Base-by-base conservation (phyloP, 2,888 invertebrate genomes). In the Erpobdella octoculata region DNA sequence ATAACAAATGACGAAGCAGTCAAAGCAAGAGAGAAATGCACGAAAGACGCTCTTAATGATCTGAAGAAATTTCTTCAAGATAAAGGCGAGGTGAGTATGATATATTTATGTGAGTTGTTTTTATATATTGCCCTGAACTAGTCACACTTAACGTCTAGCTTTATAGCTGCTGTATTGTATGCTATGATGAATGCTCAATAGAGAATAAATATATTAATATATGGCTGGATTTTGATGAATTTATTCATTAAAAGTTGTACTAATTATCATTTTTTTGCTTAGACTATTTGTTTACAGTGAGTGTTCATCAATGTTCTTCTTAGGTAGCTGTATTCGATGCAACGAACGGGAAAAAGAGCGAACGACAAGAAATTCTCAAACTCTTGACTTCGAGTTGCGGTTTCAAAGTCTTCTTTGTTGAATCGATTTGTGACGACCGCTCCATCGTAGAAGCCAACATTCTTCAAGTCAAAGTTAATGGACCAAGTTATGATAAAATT, bases 381-480 rank as follows among this genome's bases (percentile, higher is more conserved):
- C 64, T 59, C 48, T 69, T 72, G 25, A 28, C 70, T 35, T 6
- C 46, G 25, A 25, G 58, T 25, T 69, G 69, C 36, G 69, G 69
- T 21, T 95, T 92, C 84, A 93, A 96, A 79, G 86, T 97, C 65
- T 97, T 98, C 86, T 98, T 97, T 83, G 93, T 98, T 0, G 98
- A 98, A 85, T 95, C 94, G 18, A 89, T 97, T 64, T 98, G 98
- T 83, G 92, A 96, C 80, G 96, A 97, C 86, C 93, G 93, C 0
- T 87, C 88, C 78, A 96, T 98, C 77, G 92, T 99, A 75, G 95
- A 96, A 81, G 93, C 94, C 80, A 97, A 96, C 83, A 93, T 97
- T 18, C 72, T 75, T 74, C 76, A 77, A 59, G 77, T 77, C 64
- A 97, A 97, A 87, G 91, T 98, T 9, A 94, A 93, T 85, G 95